Percentiles rank a stretch among this genome's conserved stretches.
These are phyloP conservation scores for Paradisaea rubra DNA, from an alignment of 2,113 vertebrate genomes.

Conservation along the genomic window DNA sequence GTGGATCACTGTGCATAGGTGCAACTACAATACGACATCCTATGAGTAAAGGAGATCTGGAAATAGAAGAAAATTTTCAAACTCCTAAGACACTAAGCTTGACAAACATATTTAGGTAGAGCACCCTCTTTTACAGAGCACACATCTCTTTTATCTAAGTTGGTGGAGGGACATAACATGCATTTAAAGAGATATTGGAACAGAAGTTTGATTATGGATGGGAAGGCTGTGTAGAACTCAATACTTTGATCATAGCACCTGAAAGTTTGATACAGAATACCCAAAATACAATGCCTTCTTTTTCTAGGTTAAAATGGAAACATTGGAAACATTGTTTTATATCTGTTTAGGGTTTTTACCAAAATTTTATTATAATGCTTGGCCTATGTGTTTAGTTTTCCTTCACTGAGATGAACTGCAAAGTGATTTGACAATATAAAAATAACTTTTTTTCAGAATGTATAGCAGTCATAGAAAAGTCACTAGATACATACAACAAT, in stretches of 20 bases:
- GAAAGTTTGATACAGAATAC: not conserved
- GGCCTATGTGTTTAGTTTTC: not conserved
- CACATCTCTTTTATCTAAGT: not conserved
- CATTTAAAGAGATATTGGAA: not conserved
- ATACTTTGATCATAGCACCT: not conserved
- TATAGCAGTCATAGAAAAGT: not conserved
- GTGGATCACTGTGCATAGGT: not conserved
- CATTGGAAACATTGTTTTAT: not conserved
- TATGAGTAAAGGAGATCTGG: not conserved
- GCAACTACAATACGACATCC: not conserved
- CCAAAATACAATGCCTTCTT: not conserved
- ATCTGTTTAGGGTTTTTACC: not conserved
- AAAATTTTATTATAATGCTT: not conserved
- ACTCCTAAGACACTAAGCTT: not conserved
- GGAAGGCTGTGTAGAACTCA: not conserved
- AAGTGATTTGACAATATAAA: not conserved
- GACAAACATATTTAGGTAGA: not conserved
- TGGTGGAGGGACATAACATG: not conserved
- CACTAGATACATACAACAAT: not conserved
- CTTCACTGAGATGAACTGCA: not conserved
- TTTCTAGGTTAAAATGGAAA: not conserved
- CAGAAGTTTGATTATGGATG: not conserved
- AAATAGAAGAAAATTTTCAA: not conserved
- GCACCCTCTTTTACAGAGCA: not conserved
- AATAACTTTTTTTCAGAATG: not conserved